Evolutionary conservation across 2,888 invertebrate genomes (phyloP).

Genomic region (Plebejus melissa): DNA sequence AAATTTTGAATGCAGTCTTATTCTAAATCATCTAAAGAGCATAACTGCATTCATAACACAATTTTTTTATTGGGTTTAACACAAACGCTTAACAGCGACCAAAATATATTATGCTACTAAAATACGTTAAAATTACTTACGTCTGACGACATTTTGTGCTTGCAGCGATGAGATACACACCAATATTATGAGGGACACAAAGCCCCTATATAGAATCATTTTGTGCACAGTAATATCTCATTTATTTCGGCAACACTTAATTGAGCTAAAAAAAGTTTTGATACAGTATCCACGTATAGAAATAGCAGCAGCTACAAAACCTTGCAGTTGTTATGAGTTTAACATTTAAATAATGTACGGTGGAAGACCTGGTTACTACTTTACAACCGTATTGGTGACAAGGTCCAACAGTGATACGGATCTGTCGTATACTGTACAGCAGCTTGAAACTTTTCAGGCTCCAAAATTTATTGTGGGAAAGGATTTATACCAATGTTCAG

Average conservation of each 20-base stretch:
- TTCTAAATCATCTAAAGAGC: no score
- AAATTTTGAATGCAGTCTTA: no score
- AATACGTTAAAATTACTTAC: slow-evolving; percentile 50
- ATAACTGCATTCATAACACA: no score
- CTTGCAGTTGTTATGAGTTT: neutral
- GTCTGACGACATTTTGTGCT: slow-evolving; percentile 47
- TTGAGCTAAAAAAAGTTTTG: neutral
- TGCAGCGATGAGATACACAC: slow-evolving; percentile 42
- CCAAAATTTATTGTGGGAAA: neutral
- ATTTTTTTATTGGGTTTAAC: no score
- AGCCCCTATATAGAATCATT: slow-evolving; percentile 54
- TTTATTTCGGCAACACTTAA: slow-evolving; percentile 35
- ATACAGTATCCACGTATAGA: slow-evolving; percentile 31
- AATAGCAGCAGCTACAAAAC: neutral
- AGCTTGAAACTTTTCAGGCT: neutral
- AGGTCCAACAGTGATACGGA: no score
- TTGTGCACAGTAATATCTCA: slow-evolving; percentile 40
- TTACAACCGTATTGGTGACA: neutral
- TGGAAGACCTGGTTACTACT: neutral
- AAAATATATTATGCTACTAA: neutral
- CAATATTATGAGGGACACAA: slow-evolving; percentile 50
- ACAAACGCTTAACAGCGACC: no score
- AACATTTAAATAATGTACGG: neutral
- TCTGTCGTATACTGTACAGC: neutral
- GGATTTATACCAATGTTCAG: neutral